Evolutionary conservation across 2,113 vertebrate species (phyloP).

Genomic region (Arizona elegans): DNA sequence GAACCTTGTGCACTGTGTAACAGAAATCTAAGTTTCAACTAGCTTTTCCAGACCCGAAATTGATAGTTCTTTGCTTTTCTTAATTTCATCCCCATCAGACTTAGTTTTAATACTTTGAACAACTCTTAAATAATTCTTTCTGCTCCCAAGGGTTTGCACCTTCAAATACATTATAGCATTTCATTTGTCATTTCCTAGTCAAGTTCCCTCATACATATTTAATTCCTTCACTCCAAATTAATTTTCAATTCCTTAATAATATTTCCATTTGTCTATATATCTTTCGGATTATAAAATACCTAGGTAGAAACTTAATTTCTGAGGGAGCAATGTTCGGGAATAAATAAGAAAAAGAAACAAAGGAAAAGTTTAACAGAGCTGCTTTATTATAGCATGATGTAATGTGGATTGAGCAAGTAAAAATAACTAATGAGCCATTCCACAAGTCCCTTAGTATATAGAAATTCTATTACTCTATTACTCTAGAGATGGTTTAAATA

Average conservation of each 20-base stretch:
- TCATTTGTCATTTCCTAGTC: slow-evolving; percentile 21
- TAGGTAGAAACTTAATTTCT: slow-evolving; percentile 18
- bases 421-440: neutral
- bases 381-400: neutral
- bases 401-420: neutral
- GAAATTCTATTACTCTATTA: neutral
- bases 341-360: neutral
- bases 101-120: slow-evolving; percentile 38
- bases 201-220: slow-evolving; percentile 33
- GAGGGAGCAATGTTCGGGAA: neutral
- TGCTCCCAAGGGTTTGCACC: slow-evolving; percentile 14
- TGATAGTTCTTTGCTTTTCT: slow-evolving; percentile 15
- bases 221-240: neutral
- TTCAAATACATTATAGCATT: neutral
- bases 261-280: slow-evolving; percentile 21
- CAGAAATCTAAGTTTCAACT: neutral
- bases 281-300: neutral
- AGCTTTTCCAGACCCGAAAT: slow-evolving; percentile 1
- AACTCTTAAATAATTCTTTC: slow-evolving; percentile 32
- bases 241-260: slow-evolving; percentile 27
- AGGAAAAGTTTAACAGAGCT: neutral
- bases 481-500: neutral
- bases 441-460: neutral
- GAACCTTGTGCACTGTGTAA: slow-evolving; percentile 12
- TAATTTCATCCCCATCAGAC: slow-evolving; percentile 11